Conservation (phyloP, 2,888 invertebrate species). For the Pterostichus niger region DNA sequence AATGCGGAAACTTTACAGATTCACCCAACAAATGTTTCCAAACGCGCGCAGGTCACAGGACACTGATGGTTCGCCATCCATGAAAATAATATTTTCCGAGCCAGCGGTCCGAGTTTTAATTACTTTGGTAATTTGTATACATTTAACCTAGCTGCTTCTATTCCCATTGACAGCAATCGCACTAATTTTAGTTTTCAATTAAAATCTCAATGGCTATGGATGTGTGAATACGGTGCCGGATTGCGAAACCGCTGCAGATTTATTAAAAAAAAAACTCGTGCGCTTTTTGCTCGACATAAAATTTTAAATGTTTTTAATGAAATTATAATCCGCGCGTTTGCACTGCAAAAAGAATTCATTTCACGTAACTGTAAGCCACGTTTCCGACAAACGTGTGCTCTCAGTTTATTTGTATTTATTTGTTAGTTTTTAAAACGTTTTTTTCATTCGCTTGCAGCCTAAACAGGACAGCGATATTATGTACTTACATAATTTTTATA, state of each 20-base stretch:
- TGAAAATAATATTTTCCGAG: conserved; percentile 65
- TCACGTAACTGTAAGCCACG: conserved; percentile 32
- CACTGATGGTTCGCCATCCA: conserved; percentile 48
- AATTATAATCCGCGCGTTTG: conserved; percentile 60
- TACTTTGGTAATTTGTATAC: conserved; percentile 66
- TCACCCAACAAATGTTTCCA: conserved; percentile 3
- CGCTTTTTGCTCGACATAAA: conserved; percentile 51
- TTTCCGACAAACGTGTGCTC: conserved; percentile 30
- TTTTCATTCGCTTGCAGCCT: conserved; percentile 26
- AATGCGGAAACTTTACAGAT: neutral
- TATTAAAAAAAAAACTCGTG: conserved; percentile 48
- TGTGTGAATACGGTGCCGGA: conserved; percentile 21
- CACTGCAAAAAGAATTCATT: conserved; percentile 61
- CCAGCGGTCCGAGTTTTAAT: conserved; percentile 62
- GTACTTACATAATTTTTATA: conserved; percentile 45
- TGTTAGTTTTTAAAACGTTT: conserved; percentile 43
- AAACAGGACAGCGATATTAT: conserved; percentile 8
- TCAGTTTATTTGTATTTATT: conserved; percentile 28
- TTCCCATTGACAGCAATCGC: conserved; percentile 58
- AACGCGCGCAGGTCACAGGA: neutral
- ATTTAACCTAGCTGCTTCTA: conserved; percentile 52
- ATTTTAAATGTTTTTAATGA: conserved; percentile 66
- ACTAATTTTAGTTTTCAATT: conserved; percentile 66
- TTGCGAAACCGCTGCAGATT: conserved; percentile 42
- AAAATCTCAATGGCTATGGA: conserved; percentile 62